Evolutionary conservation across 2,888 invertebrate species (phyloP).

Genomic region (Agrypnus murinus): DNA sequence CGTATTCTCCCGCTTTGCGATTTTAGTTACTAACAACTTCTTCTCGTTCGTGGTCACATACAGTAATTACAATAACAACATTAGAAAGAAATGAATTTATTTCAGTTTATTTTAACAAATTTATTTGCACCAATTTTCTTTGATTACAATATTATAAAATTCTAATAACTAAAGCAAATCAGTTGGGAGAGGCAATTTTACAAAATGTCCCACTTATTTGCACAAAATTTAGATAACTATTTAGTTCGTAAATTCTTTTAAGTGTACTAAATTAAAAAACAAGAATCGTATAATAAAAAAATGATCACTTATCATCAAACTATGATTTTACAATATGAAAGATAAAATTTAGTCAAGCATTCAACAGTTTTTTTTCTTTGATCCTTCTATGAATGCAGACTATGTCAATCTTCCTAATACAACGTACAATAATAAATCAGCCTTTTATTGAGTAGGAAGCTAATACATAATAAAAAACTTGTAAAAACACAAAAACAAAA

Average conservation of each 20-base stretch:
- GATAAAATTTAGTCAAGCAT: conserved; percentile 11
- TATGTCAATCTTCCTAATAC: conserved; percentile 17
- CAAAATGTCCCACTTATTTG: conserved; percentile 17
- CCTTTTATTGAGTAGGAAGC: conserved; percentile 66
- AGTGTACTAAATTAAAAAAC: no score
- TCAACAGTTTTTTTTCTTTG: neutral
- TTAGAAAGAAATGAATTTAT: no score
- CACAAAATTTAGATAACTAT: neutral
- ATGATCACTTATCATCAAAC: no score
- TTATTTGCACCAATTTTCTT: conserved; percentile 15
- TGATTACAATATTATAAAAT: neutral
- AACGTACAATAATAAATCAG: conserved; percentile 61
- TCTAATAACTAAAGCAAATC: conserved; percentile 11
- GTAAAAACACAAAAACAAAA: conserved; percentile 47
- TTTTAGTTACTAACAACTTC: no score
- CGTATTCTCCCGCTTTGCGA: no score
- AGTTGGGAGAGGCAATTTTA: conserved; percentile 9
- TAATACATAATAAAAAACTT: conserved; percentile 61
- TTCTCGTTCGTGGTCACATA: no score
- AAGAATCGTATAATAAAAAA: no score
- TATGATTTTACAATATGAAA: neutral
- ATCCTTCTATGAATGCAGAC: conserved; percentile 21
- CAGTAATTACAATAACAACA: no score
- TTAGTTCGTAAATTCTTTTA: no score
- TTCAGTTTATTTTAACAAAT: neutral